These are phyloP conservation scores for Drosophila prostipennis DNA, from an alignment of 2,888 invertebrate genomes.

Conservation along the genomic window DNA sequence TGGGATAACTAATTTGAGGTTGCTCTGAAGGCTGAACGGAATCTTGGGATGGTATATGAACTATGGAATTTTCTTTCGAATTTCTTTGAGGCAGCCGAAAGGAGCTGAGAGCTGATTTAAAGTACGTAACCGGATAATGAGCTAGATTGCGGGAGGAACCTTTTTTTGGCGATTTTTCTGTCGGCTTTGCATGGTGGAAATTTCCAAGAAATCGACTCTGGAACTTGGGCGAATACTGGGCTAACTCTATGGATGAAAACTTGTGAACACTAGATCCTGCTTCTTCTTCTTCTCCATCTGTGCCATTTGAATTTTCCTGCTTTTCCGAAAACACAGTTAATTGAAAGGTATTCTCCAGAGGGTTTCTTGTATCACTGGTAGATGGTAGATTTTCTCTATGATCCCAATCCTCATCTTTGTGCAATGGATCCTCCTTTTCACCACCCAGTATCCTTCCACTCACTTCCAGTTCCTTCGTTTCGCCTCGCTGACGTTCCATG, in stretches of 20 bases:
- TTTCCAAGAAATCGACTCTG: not conserved
- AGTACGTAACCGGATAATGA: not conserved
- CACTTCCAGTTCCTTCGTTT: not conserved
- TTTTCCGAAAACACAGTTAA: not conserved
- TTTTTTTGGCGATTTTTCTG: not conserved
- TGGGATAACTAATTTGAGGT: not conserved
- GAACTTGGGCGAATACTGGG: not conserved
- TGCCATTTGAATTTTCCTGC: too few relatives aligned
- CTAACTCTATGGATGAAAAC: not conserved
- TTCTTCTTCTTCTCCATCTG: not conserved
- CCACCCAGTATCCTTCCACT: not conserved
- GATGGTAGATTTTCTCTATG: not conserved
- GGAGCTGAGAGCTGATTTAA: not conserved
- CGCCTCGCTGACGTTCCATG: conserved; percentile 13
- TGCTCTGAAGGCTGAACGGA: not conserved
- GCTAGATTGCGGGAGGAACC: not conserved
- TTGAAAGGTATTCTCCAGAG: not conserved
- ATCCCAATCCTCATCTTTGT: not conserved
- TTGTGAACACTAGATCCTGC: too few relatives aligned
- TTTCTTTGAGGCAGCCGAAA: not conserved
- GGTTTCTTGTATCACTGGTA: not conserved
- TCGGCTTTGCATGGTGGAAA: not conserved
- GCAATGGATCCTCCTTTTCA: not conserved
- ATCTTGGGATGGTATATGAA: not conserved
- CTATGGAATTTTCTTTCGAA: not conserved